Conservation (phyloP, 2,113 vertebrate species). For the Hemiprocne comata region DNA sequence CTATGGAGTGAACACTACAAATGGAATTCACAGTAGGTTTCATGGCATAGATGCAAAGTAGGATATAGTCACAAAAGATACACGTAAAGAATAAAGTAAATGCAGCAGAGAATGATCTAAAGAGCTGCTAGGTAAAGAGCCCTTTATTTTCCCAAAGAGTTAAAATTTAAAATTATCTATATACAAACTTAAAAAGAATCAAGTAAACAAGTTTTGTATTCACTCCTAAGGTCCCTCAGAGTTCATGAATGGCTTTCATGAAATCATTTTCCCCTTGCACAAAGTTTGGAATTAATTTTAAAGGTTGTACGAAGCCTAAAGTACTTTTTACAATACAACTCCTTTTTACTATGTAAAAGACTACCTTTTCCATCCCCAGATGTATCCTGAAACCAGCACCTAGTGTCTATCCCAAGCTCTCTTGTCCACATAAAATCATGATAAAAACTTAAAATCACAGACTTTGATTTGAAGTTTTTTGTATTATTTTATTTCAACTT, state of each 20-base stretch:
- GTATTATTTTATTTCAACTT: not conserved
- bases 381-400: not conserved
- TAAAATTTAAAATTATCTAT: not conserved
- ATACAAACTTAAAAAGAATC: not conserved
- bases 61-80: not conserved
- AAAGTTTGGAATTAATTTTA: not conserved
- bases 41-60: not conserved
- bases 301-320: not conserved
- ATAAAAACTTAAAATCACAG: not conserved
- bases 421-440: not conserved
- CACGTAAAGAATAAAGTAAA: not conserved
- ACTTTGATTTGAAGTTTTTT: not conserved
- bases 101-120: not conserved
- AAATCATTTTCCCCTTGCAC: not conserved
- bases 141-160: not conserved
- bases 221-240: not conserved
- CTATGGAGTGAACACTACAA: not conserved
- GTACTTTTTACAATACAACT: not conserved
- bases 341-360: not conserved
- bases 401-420: not conserved
- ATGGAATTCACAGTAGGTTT: not conserved
- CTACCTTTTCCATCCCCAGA: not conserved
- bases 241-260: not conserved
- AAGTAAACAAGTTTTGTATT: not conserved
- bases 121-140: not conserved